phyloP scores from a whole-genome alignment of 2,797 vertebrate species.

The Pseudomugil tenellus region DNA sequence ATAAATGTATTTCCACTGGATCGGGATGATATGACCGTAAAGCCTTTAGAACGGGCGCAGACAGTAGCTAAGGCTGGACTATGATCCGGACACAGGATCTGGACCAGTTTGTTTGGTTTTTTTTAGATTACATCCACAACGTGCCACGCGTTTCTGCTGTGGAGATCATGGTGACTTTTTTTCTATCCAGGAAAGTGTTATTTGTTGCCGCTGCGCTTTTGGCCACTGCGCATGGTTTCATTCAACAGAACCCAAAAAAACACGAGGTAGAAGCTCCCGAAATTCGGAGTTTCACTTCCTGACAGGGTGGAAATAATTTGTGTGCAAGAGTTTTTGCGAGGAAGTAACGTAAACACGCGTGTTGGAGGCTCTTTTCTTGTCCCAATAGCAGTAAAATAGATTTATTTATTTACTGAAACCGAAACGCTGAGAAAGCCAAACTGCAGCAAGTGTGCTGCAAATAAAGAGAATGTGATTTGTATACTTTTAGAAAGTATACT shows the following conservation, averaged over 20 bases:
- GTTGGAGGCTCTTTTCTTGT: background rate
- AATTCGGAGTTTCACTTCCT: conserved; percentile 7
- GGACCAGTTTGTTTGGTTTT: conserved; percentile 17
- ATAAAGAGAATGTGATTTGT: no score
- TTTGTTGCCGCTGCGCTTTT: conserved; percentile 70
- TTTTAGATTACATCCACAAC: conserved; percentile 34
- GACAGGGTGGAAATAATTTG: background rate
- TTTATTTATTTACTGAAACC: no score
- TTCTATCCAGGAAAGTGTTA: conserved; percentile 36
- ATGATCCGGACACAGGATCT: conserved; percentile 19
- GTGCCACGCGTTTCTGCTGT: conserved; percentile 68
- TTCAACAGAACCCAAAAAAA: conserved; percentile 23
- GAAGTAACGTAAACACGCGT: background rate
- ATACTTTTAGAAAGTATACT: no score
- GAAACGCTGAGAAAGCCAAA: no score
- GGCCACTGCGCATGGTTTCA: conserved; percentile 63
- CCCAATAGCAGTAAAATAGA: background rate
- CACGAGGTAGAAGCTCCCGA: conserved; percentile 31
- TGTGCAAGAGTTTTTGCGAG: background rate
- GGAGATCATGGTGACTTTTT: conserved; percentile 47
- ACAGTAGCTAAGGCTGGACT: conserved; percentile 4
- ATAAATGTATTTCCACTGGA: conserved; percentile 40
- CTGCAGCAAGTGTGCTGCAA: background rate
- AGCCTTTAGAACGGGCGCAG: conserved; percentile 50
- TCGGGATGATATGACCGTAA: conserved; percentile 46